These are phyloP conservation scores for Bedellia somnulentella DNA, from an alignment of 2,888 invertebrate genomes.

Conservation along the genomic window DNA sequence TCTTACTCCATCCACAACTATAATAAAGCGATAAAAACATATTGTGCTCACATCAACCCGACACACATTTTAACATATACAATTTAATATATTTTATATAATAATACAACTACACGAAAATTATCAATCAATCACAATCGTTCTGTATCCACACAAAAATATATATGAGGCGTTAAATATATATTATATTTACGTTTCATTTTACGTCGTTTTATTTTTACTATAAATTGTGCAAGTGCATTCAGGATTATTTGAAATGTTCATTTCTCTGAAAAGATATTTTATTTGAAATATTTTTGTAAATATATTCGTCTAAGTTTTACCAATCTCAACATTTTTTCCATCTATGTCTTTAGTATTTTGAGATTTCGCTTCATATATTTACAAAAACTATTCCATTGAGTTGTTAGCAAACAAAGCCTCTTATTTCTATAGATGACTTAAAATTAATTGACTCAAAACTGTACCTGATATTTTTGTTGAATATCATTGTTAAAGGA, in stretches of 20 bases:
- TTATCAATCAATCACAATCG: slow-evolving; percentile 20
- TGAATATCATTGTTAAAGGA: slow-evolving; percentile 18
- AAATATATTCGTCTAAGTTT: no score
- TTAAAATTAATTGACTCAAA: slow-evolving; percentile 57
- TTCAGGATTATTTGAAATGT: no score
- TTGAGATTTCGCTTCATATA: no score
- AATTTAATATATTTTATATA: slow-evolving; percentile 25
- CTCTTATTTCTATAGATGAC: slow-evolving; percentile 51
- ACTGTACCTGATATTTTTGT: slow-evolving; percentile 32
- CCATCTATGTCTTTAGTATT: no score
- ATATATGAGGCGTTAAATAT: slow-evolving; percentile 21
- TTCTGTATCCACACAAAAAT: slow-evolving; percentile 27
- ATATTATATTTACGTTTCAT: slow-evolving; percentile 18
- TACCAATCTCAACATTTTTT: no score
- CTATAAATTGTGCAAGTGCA: slow-evolving; percentile 49
- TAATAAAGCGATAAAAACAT: no score
- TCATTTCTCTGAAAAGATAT: no score
- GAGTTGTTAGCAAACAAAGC: slow-evolving; percentile 27
- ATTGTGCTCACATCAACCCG: slow-evolving; percentile 49
- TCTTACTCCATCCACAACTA: no score
- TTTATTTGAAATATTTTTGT: no score
- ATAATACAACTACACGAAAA: slow-evolving; percentile 21
- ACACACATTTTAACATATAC: slow-evolving; percentile 31
- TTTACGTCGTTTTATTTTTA: slow-evolving; percentile 22
- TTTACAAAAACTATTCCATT: no score